These are phyloP conservation scores for Irena cyanogastra DNA, from an alignment of 2,113 vertebrate genomes.

Conservation along the genomic window DNA sequence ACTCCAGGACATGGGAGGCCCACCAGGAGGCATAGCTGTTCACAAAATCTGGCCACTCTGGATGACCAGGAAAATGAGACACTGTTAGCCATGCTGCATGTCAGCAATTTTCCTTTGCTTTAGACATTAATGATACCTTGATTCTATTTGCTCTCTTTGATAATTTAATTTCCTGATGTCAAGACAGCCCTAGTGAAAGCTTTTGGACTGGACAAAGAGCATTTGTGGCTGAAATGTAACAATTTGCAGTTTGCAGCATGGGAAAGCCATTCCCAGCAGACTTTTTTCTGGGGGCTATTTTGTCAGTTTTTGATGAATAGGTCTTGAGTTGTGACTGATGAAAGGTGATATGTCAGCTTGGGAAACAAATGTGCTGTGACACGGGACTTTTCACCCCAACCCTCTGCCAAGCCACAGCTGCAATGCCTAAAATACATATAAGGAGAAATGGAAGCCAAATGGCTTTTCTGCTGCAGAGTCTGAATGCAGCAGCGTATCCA, in stretches of 20 bases:
- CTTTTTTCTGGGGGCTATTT: background rate
- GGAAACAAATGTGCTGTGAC: background rate
- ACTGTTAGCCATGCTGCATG: background rate
- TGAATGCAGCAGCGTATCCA: background rate
- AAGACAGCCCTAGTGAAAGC: background rate
- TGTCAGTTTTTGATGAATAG: background rate
- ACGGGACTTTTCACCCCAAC: background rate
- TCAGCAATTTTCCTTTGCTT: background rate
- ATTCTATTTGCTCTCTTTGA: background rate
- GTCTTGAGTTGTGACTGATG: background rate
- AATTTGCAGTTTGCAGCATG: background rate
- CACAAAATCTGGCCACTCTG: slow-evolving; percentile 89
- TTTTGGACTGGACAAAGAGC: background rate
- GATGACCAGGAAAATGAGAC: background rate
- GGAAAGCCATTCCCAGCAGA: background rate
- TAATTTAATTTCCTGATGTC: background rate
- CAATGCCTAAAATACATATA: background rate
- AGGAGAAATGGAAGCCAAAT: background rate
- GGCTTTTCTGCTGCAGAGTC: background rate
- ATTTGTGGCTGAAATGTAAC: background rate
- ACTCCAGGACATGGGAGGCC: slow-evolving; percentile 86
- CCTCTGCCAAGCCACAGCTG: background rate
- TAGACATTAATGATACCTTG: background rate
- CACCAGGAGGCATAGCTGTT: slow-evolving; percentile 86
- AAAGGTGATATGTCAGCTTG: background rate